Base-by-base conservation (phyloP, 1,140 invertebrate genomes). In the Achroia grisella region DNA sequence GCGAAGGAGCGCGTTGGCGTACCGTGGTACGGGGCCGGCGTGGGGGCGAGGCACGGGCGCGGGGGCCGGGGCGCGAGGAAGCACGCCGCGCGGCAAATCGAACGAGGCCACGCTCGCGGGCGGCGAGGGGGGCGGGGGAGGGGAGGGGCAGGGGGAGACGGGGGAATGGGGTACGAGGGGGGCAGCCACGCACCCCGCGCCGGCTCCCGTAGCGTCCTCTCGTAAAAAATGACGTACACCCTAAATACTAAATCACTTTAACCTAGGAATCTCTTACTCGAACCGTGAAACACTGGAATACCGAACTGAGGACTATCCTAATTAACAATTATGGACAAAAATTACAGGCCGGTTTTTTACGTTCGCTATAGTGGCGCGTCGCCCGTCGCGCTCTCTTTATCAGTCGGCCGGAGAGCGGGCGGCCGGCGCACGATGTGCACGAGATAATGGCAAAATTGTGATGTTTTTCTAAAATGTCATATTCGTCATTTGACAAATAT, bases 401-500 rank as follows among this genome's bases (percentile, higher is more conserved):
- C 73, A 68, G 73, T 77, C 69, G 64, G 51, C 44, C 56, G 45
- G 58, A 63, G 65, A 70, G 59, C 63, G 59, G 53, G 62, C 62
- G 65, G 64, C 58, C 62, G 62, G 53, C 71, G 71, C 62, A 64
- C 72, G 71, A 62, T 59, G 54, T 65, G 58, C 64, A 65, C 61
- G 51, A 66, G 66, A 73, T 72, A 72, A 78, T 81, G 77, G 74
- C 65, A 77, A 84, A 84, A 79, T 82, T 82, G 80, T 84, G 80
- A 82, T 79, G 66, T 77, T 84, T 78, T 78, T 80, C 77, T 76
- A 73, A 59, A 56, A 66, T n/a, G n/a, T n/a, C n/a, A n/a, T n/a
- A n/a, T n/a, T n/a, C n/a, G n/a, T n/a, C n/a, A 56, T 54, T 35
- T 53, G 41, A 45, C 6, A 17, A 23, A 17, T 23, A 23, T 23